A percentile compares a stretch with the other conserved stretches of the same genome.
These are phyloP conservation scores for Ciconia boyciana DNA, from an alignment of 2,113 vertebrate species.

Conservation along the genomic window DNA sequence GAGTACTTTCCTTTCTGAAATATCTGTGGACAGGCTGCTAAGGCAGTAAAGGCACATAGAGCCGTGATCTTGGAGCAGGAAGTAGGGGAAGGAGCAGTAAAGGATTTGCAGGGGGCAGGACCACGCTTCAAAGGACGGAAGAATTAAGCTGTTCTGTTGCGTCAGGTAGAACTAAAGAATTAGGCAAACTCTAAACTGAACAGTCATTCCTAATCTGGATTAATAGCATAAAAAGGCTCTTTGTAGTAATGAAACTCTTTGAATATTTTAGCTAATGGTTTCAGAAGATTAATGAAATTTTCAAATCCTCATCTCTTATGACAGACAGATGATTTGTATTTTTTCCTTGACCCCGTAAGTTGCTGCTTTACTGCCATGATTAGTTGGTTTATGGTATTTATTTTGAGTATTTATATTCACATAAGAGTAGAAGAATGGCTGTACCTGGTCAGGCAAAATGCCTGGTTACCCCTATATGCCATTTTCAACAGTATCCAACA, in stretches of 20 bases:
- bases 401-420: not conserved
- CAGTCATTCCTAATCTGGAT: conserved; percentile 23
- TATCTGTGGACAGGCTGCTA: not conserved
- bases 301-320: not conserved
- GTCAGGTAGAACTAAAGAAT: not conserved
- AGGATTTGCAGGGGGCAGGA: not conserved
- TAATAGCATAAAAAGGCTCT: conserved; percentile 17
- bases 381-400: not conserved
- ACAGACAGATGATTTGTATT: not conserved
- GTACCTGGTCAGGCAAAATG: not conserved
- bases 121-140: not conserved
- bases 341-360: not conserved
- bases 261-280: not conserved
- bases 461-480: not conserved
- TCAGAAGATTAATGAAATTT: conserved; percentile 23
- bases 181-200: not conserved
- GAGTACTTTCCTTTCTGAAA: not conserved
- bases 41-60: not conserved
- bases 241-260: conserved; percentile 20
- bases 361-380: not conserved
- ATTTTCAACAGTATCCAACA: not conserved
- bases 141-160: not conserved
- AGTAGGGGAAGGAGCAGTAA: not conserved
- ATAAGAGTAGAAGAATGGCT: not conserved
- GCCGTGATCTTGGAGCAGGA: not conserved